Conservation (phyloP, 2,113 vertebrate genomes). For the Illadopsis cleaveri region DNA sequence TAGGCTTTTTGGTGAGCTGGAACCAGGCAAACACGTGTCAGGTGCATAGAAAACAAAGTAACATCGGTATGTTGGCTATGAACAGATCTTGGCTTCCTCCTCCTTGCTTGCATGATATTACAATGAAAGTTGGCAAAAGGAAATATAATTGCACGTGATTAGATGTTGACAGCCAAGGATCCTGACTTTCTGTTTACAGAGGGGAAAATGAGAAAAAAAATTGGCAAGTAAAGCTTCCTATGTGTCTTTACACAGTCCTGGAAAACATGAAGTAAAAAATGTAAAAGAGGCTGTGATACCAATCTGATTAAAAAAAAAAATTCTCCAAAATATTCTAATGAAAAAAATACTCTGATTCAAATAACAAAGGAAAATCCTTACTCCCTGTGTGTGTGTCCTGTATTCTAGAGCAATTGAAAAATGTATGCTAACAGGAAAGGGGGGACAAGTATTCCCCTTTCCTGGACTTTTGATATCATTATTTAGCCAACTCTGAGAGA, state of each 20-base stretch:
- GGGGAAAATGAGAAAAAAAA: background rate
- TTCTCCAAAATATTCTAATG: background rate
- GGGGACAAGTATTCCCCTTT: background rate
- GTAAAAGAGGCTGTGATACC: background rate
- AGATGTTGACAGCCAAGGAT: background rate
- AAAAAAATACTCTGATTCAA: background rate
- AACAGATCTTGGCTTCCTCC: background rate
- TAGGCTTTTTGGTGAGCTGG: background rate
- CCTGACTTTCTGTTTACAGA: background rate
- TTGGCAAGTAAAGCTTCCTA: background rate
- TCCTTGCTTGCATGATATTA: background rate
- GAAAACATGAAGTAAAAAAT: background rate
- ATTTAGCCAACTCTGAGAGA: background rate
- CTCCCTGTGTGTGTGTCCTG: background rate
- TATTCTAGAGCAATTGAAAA: background rate
- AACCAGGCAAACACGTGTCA: conserved; percentile 6
- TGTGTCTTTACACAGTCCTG: background rate
- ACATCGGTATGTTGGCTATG: background rate
- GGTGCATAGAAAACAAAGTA: conserved; percentile 12
- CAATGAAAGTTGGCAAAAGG: background rate
- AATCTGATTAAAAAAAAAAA: background rate
- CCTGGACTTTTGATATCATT: background rate
- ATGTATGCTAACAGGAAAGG: background rate
- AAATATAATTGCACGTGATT: background rate
- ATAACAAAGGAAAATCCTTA: background rate